Percentiles rank a stretch among this genome's conserved stretches.
Evolutionary conservation across 2,113 vertebrate genomes (phyloP).

Genomic region (Ibidorhyncha struthersii): DNA sequence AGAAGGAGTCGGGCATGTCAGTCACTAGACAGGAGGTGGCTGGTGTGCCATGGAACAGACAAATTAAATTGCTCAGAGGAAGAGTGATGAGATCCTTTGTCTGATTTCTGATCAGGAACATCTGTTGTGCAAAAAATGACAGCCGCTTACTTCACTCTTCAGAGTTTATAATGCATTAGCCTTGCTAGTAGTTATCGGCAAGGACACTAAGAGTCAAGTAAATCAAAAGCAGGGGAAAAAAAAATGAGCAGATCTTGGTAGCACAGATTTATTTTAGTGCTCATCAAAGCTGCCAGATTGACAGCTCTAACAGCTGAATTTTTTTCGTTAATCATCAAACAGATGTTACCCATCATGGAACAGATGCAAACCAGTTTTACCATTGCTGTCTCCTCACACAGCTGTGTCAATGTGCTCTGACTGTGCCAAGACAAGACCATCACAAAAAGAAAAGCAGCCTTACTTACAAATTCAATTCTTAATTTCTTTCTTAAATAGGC

Average conservation of each 20-base stretch:
- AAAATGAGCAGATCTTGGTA: not conserved
- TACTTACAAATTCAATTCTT: not conserved
- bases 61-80: constrained; percentile 36
- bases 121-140: constrained; percentile 51
- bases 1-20: not conserved
- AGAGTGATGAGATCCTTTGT: constrained; percentile 34
- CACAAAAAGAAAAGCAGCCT: not conserved
- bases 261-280: constrained; percentile 16
- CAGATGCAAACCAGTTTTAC: not conserved
- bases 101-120: constrained; percentile 52
- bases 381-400: not conserved
- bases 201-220: constrained; percentile 16
- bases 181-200: not conserved
- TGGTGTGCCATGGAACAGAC: not conserved
- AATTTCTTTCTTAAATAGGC: not conserved
- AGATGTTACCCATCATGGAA: not conserved
- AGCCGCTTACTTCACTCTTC: not conserved
- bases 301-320: constrained; percentile 1
- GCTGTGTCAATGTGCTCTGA: not conserved
- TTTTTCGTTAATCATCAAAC: not conserved
- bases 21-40: not conserved
- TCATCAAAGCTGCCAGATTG: constrained; percentile 35
- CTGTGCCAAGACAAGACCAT: not conserved
- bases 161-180: not conserved
- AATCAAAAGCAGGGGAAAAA: not conserved